Percentiles rank a stretch among this genome's conserved stretches.
Conservation (phyloP, 2,888 invertebrate species). For the Coleophora flavipennella region DNA sequence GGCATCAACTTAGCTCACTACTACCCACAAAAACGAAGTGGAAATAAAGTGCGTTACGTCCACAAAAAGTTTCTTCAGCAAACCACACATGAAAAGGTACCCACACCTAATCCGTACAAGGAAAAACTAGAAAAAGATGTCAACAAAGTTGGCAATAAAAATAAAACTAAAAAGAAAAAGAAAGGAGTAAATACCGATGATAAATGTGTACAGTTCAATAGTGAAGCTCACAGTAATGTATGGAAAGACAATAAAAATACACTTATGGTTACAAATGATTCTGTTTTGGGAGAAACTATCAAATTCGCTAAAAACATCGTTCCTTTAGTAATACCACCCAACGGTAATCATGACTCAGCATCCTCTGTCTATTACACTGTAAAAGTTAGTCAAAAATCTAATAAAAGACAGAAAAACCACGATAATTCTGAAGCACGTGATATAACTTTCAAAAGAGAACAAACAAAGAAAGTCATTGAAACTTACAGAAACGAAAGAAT, state of each 20-base stretch:
- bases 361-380: slow-evolving; percentile 44
- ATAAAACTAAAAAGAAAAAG: slow-evolving; percentile 12
- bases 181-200: slow-evolving; percentile 21
- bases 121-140: slow-evolving; percentile 14
- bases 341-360: slow-evolving; percentile 19
- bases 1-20: slow-evolving; percentile 47
- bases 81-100: background rate
- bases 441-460: slow-evolving; percentile 24
- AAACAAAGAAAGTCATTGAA: slow-evolving; percentile 29
- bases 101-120: slow-evolving; percentile 5
- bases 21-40: slow-evolving; percentile 35
- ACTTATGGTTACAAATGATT: slow-evolving; percentile 20
- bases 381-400: slow-evolving; percentile 36
- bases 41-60: slow-evolving; percentile 44
- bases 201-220: slow-evolving; percentile 33
- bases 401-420: slow-evolving; percentile 21
- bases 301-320: slow-evolving; percentile 47
- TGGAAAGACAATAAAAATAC: slow-evolving; percentile 20
- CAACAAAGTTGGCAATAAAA: slow-evolving; percentile 3
- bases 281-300: slow-evolving; percentile 46
- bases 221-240: slow-evolving; percentile 15
- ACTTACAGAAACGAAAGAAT: slow-evolving; percentile 27
- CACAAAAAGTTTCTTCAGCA: slow-evolving; percentile 42
- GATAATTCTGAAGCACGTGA: slow-evolving; percentile 15
- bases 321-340: slow-evolving; percentile 45